Evolutionary conservation across 2,113 vertebrate species (phyloP).

Genomic region (Ciconia maguari): DNA sequence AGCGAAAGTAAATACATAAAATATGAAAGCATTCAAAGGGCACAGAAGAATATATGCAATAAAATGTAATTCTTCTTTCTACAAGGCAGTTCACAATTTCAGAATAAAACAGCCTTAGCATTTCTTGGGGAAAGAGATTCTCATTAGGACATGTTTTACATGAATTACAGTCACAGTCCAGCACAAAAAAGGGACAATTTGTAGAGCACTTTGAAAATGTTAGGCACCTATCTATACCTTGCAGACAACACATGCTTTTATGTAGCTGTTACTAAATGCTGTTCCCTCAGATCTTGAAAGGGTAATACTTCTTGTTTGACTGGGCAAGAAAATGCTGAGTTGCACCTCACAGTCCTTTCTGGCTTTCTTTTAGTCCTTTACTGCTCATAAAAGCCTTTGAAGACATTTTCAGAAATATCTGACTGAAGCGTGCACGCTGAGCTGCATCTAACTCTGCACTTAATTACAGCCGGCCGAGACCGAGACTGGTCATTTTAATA

Average conservation of each 20-base stretch:
- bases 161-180: constrained; percentile 6
- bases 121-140: background rate
- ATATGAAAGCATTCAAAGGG: constrained; percentile 6
- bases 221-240: background rate
- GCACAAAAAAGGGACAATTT: background rate
- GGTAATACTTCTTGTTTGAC: constrained; percentile 14
- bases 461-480: background rate
- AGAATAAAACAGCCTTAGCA: background rate
- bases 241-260: background rate
- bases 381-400: background rate
- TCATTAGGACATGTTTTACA: constrained; percentile 5
- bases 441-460: background rate
- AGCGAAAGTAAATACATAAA: constrained; percentile 35
- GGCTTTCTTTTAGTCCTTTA: background rate
- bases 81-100: background rate
- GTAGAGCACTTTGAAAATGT: background rate
- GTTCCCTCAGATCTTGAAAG: constrained; percentile 1
- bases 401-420: background rate
- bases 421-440: background rate
- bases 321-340: constrained; percentile 5
- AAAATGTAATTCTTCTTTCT: background rate
- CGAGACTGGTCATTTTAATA: background rate
- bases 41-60: constrained; percentile 2
- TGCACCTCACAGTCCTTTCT: background rate
- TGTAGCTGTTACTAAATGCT: constrained; percentile 9